phyloP scores from a whole-genome alignment of 1,140 invertebrate species.

The Archegozetes longisetosus region DNA sequence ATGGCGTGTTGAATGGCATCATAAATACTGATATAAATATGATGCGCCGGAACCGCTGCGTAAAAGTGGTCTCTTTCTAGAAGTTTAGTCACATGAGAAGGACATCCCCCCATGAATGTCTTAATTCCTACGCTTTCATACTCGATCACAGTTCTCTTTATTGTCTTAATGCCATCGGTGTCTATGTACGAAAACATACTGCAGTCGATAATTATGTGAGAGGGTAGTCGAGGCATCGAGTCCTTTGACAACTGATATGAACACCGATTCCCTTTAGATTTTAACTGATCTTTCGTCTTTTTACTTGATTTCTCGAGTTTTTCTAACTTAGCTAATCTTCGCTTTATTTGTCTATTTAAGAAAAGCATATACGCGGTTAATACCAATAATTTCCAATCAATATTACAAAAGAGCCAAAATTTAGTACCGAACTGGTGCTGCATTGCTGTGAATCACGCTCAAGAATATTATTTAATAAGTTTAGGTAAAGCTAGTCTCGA shows the following conservation, averaged over 20 bases:
- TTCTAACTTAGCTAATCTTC: neutral
- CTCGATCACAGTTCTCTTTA: constrained; percentile 2
- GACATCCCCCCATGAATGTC: constrained; percentile 6
- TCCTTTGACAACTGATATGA: neutral
- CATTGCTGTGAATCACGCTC: no score
- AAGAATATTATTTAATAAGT: no score
- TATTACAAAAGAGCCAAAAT: no score
- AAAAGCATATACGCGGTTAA: neutral
- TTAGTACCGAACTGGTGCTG: no score
- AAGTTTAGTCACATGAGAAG: constrained; percentile 9
- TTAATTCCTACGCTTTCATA: constrained; percentile 2
- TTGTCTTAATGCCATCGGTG: constrained; percentile 1
- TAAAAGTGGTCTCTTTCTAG: constrained; percentile 2
- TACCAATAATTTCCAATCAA: neutral
- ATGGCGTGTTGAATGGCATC: constrained; percentile 12
- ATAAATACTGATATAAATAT: constrained; percentile 5
- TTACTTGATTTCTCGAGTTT: neutral
- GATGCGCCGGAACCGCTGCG: neutral
- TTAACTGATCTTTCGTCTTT: neutral
- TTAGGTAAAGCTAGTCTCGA: no score
- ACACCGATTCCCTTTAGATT: neutral
- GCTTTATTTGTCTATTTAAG: neutral
- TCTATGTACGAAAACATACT: constrained; percentile 17
- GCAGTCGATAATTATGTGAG: constrained; percentile 15
- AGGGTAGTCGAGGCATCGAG: neutral